These are phyloP conservation scores for Drosophila parvula DNA, from an alignment of 1,140 invertebrate genomes.

Conservation along the genomic window DNA sequence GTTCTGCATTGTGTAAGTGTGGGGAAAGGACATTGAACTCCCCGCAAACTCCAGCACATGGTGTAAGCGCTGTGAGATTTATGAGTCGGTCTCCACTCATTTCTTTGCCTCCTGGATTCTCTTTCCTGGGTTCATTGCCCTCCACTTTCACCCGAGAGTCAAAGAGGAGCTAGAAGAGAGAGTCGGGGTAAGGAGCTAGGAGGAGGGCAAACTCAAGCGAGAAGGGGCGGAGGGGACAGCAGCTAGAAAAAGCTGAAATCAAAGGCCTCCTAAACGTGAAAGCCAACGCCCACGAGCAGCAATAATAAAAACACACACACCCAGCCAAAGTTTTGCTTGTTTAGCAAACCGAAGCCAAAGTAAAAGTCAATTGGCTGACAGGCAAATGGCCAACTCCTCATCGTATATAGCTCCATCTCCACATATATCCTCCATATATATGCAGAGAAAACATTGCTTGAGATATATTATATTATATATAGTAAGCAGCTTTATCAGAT, in stretches of 20 bases:
- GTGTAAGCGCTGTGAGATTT: slow-evolving; percentile 57
- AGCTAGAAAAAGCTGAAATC: slow-evolving; percentile 54
- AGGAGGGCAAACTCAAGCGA: background rate
- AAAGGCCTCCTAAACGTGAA: slow-evolving; percentile 67
- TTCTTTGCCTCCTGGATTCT: slow-evolving; percentile 41
- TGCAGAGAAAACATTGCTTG: background rate
- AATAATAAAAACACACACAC: slow-evolving; percentile 36
- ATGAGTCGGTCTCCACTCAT: slow-evolving; percentile 50
- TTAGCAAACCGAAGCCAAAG: slow-evolving; percentile 56
- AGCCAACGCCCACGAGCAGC: slow-evolving; percentile 68
- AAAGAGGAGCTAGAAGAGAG: background rate
- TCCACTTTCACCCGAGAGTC: slow-evolving; percentile 64
- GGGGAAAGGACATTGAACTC: slow-evolving; percentile 44
- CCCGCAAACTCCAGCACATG: slow-evolving; percentile 34
- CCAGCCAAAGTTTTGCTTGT: slow-evolving; percentile 55
- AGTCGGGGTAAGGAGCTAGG: no score
- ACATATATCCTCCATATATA: slow-evolving; percentile 33
- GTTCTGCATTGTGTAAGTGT: slow-evolving; percentile 42
- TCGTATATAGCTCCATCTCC: background rate
- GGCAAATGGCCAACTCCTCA: slow-evolving; percentile 55
- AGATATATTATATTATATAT: no score
- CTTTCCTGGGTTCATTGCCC: slow-evolving; percentile 52
- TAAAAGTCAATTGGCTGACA: slow-evolving; percentile 79
- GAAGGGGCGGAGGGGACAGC: slow-evolving; percentile 8
- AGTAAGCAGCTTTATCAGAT: background rate